Conservation (phyloP, 2,113 vertebrate species). For the Cyrtonyx montezumae region DNA sequence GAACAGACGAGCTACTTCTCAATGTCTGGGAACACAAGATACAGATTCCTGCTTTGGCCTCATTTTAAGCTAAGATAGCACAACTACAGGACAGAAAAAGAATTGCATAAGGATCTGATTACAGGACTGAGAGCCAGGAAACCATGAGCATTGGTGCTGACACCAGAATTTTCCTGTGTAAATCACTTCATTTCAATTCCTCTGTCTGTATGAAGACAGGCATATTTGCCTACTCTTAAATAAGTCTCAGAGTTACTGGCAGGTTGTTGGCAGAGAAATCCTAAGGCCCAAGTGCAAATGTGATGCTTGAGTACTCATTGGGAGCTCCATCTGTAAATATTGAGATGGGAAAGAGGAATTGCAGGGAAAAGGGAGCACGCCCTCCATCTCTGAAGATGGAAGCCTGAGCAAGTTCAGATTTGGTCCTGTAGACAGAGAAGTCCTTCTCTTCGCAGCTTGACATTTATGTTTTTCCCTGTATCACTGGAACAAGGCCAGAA, state of each 20-base stretch:
- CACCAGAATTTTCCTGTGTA: neutral
- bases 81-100: neutral
- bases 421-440: neutral
- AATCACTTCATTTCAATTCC: conserved; percentile 9
- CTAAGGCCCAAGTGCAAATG: neutral
- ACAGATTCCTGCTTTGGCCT: neutral
- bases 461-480: neutral
- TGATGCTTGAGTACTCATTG: neutral
- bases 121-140: conserved; percentile 23
- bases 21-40: neutral
- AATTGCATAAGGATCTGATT: neutral
- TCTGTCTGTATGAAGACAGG: neutral
- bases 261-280: neutral
- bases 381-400: neutral
- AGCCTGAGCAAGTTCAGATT: neutral
- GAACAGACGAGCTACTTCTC: neutral
- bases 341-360: neutral
- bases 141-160: neutral
- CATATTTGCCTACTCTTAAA: neutral
- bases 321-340: neutral
- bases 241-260: neutral
- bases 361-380: neutral
- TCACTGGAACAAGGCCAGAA: neutral
- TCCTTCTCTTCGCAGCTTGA: neutral
- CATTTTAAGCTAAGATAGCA: neutral